phyloP scores from a whole-genome alignment of 2,797 vertebrate genomes.

The Eutrigla gurnardus region DNA sequence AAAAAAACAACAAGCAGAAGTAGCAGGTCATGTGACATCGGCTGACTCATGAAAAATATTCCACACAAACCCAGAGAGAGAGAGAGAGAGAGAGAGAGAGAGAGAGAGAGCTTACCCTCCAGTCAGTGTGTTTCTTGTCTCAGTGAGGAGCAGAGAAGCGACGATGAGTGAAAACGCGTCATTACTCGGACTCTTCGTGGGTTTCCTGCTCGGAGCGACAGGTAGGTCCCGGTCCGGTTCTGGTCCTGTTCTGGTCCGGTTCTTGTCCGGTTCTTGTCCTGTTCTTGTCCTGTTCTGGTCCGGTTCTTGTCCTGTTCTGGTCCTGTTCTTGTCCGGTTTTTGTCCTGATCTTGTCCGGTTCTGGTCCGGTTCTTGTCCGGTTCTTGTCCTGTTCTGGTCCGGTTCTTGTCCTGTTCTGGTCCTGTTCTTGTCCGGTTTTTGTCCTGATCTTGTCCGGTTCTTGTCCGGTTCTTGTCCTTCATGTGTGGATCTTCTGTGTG shows the following conservation, averaged over 20 bases:
- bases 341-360: too few species aligned
- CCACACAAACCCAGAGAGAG: conserved; percentile 18
- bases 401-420: too few species aligned
- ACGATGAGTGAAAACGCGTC: conserved; percentile 54
- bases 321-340: too few species aligned
- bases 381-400: too few species aligned
- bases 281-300: too few species aligned
- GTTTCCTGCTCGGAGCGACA: conserved; percentile 66
- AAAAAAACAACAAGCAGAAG: background rate
- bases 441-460: too few species aligned
- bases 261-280: too few species aligned
- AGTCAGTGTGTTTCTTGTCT: background rate
- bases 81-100: background rate
- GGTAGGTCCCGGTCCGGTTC: conserved; percentile 54
- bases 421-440: too few species aligned
- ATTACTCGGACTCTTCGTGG: conserved; percentile 60
- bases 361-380: too few species aligned
- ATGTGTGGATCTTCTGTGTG: background rate
- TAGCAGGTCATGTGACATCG: background rate
- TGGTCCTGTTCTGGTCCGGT: too few species aligned
- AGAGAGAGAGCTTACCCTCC: background rate
- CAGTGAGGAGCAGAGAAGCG: background rate
- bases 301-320: too few species aligned
- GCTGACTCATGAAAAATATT: conserved; percentile 27
- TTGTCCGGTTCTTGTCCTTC: too few species aligned